A percentile compares a stretch with the other conserved stretches of the same genome.
phyloP scores from a whole-genome alignment of 1,140 invertebrate genomes.

The Drosophila kikkawai region DNA sequence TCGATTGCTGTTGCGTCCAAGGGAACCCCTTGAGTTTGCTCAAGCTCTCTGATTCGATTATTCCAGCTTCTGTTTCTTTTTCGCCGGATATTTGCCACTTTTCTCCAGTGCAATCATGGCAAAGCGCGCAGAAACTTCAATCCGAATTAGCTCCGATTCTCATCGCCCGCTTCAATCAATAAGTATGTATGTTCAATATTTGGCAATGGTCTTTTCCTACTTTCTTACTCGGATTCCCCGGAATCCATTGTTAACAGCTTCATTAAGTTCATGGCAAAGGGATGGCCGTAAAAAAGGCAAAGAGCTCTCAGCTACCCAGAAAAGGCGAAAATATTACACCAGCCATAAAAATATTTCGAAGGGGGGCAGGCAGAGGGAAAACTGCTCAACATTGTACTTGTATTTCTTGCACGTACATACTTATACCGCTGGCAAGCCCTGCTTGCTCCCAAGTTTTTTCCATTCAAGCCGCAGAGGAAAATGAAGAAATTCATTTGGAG shows the following conservation, averaged over 20 bases:
- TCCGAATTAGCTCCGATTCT: constrained; percentile 36
- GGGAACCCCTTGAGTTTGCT: constrained; percentile 15
- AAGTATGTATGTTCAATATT: constrained; percentile 45
- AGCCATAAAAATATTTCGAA: constrained; percentile 60
- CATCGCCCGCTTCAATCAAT: constrained; percentile 32
- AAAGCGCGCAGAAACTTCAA: constrained; percentile 23
- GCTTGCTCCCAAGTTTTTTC: constrained; percentile 25
- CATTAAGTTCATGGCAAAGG: constrained; percentile 47
- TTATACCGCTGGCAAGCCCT: constrained; percentile 35
- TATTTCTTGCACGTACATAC: constrained; percentile 68
- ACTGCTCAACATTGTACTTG: constrained; percentile 52
- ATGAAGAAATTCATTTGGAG: constrained; percentile 70
- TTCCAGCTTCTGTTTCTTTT: constrained; percentile 31
- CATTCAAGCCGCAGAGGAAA: constrained; percentile 32
- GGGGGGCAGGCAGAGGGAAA: constrained; percentile 2
- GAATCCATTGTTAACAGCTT: constrained; percentile 62
- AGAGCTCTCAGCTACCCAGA: constrained; percentile 9
- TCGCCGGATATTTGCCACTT: constrained; percentile 13
- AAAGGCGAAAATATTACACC: constrained; percentile 41
- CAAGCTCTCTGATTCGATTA: constrained; percentile 35
- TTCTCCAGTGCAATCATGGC: constrained; percentile 31
- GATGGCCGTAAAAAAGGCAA: constrained; percentile 44
- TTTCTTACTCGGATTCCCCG: constrained; percentile 16
- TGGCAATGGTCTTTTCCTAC: constrained; percentile 31
- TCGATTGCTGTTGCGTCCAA: constrained; percentile 10